Base-by-base conservation (phyloP, 2,888 invertebrate genomes). In the Drosophila lutescens region DNA sequence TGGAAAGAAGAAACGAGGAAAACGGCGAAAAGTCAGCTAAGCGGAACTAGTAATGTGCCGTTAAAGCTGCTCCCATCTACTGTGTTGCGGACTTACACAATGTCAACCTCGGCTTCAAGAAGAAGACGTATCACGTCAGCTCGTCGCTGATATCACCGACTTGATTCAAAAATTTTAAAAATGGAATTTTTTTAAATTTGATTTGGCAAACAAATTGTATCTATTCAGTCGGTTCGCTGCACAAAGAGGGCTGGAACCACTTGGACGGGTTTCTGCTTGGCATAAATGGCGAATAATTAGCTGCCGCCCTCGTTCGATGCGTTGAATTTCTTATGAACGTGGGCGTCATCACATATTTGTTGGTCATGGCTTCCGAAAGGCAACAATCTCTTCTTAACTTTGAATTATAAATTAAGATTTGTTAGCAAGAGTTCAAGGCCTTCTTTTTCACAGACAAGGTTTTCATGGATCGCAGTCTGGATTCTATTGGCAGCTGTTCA, bases 401-500 rank as follows among this genome's bases (percentile, higher is more conserved):
- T 20, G 38, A 20, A 23, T 26, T 51, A 44, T 26, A 32, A 51
- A 32, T 41, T 34, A 44, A 17, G 26, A 36, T 49, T 23, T 49
- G 10, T 30, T 34, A 17, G n/a, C 23, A 68, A 44, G 36, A 34
- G 59, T 34, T 41, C 12, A 51, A 26, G 9, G 4, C 9, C 47
- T 56, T 70, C 49, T 36, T 54, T 56, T 65, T 20, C 65, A 62
- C 77, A 70, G 74, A 56, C 69, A 36, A 68, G 68, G 59, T 57
- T 94, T 83, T 56, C 74, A 95, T 95, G 95, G 95, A 95, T 93
- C 94, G 95, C 82, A 96, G 96, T 30, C 94, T 95, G 92, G 97
- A 97, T 92, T 97, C 97, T 62, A 97, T 97, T 89, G 97, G 97
- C 87, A 96, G 96, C 93, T 97, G 97, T 93, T 97, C 97, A 80